Percentiles rank a stretch among this genome's conserved stretches.
Evolutionary conservation across 2,113 vertebrate species (phyloP).

Genomic region (Tachuris rubrigastra): DNA sequence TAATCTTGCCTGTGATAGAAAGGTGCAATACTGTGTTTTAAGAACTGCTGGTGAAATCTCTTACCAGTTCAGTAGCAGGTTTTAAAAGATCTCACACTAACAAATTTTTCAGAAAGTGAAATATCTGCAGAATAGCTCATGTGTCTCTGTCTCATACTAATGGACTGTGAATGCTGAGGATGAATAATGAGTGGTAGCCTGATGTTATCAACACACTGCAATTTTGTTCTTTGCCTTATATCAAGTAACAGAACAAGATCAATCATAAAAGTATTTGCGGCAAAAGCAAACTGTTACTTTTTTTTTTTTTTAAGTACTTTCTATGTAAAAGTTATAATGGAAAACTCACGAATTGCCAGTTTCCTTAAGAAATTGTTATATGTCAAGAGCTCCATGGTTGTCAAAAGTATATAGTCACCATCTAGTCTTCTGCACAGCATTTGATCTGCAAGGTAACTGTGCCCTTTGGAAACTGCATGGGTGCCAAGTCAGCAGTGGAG

Average conservation of each 20-base stretch:
- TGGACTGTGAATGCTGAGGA: not conserved
- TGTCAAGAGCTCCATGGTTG: not conserved
- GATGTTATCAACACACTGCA: not conserved
- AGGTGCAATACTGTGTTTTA: not conserved
- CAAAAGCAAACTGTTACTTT: not conserved
- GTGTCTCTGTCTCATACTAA: not conserved
- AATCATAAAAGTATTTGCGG: not conserved
- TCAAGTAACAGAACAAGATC: not conserved
- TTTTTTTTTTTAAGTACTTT: not conserved
- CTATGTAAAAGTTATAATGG: not conserved
- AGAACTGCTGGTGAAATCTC: not conserved
- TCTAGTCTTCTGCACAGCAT: not conserved
- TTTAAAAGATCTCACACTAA: not conserved
- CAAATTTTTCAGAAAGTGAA: not conserved
- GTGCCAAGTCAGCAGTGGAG: not conserved
- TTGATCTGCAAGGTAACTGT: not conserved
- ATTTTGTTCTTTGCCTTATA: not conserved
- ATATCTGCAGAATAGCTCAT: not conserved
- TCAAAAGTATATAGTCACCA: not conserved
- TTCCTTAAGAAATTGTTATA: not conserved
- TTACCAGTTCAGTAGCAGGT: not conserved
- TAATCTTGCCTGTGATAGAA: not conserved
- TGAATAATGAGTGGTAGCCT: not conserved
- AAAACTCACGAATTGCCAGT: rapidly evolving
- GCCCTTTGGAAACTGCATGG: not conserved